These are phyloP conservation scores for Recurvirostra avosetta DNA, from an alignment of 2,113 vertebrate genomes.

Conservation along the genomic window DNA sequence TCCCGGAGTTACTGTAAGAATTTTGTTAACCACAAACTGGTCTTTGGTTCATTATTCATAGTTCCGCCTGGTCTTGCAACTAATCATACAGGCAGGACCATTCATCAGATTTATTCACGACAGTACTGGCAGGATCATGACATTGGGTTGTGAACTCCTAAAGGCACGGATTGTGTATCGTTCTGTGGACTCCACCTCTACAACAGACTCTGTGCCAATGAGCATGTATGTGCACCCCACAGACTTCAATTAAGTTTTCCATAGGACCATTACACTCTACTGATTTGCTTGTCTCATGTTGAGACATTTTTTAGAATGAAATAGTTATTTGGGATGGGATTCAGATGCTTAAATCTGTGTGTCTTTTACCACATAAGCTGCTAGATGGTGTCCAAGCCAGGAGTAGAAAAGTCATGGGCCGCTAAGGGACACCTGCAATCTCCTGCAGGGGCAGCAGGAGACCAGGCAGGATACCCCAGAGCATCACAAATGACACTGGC, in stretches of 20 bases:
- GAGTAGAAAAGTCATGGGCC: neutral
- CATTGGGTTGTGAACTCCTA: neutral
- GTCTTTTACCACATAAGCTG: neutral
- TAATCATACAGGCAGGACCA: neutral
- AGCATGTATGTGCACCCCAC: too few species aligned
- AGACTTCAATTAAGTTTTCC: neutral
- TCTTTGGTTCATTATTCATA: neutral
- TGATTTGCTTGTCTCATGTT: neutral
- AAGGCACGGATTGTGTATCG: neutral
- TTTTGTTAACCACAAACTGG: slow-evolving; percentile 48
- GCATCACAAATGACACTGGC: neutral
- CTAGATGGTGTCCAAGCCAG: neutral
- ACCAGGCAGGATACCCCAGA: neutral
- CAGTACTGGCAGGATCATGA: neutral
- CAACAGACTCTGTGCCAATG: neutral
- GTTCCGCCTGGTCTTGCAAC: neutral
- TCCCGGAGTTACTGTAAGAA: slow-evolving; percentile 31
- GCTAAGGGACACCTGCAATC: neutral
- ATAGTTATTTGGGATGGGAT: neutral
- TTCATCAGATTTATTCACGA: neutral
- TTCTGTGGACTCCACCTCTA: neutral
- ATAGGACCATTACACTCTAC: neutral
- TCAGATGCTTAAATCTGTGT: neutral
- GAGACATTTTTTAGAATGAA: neutral
- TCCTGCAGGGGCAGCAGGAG: neutral